Evolutionary conservation across 2,113 vertebrate genomes (phyloP).

Genomic region (Notiomystis cincta): DNA sequence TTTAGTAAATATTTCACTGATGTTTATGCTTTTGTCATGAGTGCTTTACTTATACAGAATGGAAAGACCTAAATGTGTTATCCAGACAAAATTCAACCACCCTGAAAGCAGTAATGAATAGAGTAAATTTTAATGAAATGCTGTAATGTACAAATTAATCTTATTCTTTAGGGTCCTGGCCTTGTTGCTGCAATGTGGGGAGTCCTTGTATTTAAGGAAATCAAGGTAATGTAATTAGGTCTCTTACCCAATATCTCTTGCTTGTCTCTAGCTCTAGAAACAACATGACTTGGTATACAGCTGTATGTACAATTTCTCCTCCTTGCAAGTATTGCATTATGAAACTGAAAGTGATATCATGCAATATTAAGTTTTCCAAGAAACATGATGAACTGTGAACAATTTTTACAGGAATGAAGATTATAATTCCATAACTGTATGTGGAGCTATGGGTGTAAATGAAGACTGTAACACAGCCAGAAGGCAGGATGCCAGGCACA

Average conservation of each 20-base stretch:
- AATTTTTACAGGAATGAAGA: neutral
- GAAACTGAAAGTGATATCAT: neutral
- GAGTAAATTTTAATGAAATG: neutral
- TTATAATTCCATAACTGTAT: neutral
- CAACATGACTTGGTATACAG: neutral
- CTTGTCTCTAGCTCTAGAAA: neutral
- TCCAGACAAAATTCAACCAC: neutral
- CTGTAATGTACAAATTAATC: neutral
- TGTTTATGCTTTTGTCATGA: neutral
- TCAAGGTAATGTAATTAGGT: conserved; percentile 75
- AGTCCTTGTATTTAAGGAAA: conserved; percentile 86
- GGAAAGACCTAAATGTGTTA: neutral
- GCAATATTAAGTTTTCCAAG: neutral
- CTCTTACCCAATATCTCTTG: neutral
- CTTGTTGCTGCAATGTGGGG: conserved; percentile 88
- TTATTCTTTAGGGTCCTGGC: conserved; percentile 80
- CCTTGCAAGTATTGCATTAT: neutral
- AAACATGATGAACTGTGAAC: neutral
- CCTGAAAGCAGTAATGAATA: neutral
- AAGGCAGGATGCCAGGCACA: neutral
- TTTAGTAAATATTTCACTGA: neutral
- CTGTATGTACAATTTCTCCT: neutral
- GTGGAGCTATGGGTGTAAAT: neutral
- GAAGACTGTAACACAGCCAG: neutral
- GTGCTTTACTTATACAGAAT: neutral